Conservation (phyloP, 2,888 invertebrate species). For the Drosophila histrio region DNA sequence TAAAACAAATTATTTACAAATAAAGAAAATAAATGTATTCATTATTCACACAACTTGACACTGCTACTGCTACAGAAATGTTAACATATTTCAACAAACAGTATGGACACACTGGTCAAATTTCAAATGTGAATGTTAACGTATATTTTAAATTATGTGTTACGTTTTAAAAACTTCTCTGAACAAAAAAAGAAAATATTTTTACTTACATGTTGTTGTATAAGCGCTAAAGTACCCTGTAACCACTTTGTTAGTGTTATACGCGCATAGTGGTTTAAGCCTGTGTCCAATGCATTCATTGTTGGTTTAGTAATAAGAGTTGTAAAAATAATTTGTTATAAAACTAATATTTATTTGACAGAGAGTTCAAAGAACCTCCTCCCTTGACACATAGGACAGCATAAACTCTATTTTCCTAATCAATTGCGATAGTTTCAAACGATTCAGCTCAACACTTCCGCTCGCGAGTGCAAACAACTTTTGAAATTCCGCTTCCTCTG, state of each 20-base stretch:
- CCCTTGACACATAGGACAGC: slow-evolving; percentile 85
- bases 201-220: slow-evolving; percentile 8
- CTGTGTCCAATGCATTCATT: slow-evolving; percentile 6
- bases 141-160: too few relatives aligned
- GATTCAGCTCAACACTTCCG: slow-evolving; percentile 85
- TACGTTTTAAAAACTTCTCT: not conserved
- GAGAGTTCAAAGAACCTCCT: slow-evolving; percentile 40
- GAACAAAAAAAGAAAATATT: not conserved
- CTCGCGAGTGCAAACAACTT: slow-evolving; percentile 86
- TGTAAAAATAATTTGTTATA: not conserved
- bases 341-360: slow-evolving; percentile 34
- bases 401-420: slow-evolving; percentile 90
- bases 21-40: too few relatives aligned
- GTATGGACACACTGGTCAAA: slow-evolving; percentile 1
- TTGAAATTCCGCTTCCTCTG: slow-evolving; percentile 80
- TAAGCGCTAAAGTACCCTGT: not conserved
- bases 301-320: slow-evolving; percentile 1
- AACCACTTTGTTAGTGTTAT: slow-evolving; percentile 3
- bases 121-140: not conserved
- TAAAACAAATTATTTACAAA: not conserved
- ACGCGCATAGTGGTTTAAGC: not conserved
- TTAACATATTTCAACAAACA: not conserved
- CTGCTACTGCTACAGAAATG: not conserved
- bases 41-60: not conserved
- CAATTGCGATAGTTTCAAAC: slow-evolving; percentile 85